Conservation (phyloP, 2,888 invertebrate species). For the Xanthorhoe designata region DNA sequence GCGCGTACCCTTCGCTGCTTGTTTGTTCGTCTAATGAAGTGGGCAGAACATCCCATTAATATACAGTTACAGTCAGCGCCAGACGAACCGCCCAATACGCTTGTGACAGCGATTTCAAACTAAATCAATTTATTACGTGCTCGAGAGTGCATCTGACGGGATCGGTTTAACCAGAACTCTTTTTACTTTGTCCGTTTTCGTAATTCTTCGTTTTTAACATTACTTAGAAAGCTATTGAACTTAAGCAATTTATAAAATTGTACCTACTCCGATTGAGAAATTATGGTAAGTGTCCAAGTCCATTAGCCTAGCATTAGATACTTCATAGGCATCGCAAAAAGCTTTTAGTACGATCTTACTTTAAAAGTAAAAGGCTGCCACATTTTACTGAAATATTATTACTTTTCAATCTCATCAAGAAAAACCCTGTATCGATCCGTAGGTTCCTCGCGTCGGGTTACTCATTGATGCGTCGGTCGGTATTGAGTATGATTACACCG, state of each 20-base stretch:
- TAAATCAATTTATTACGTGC: conserved; percentile 43
- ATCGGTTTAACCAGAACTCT: conserved; percentile 26
- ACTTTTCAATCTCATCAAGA: conserved; percentile 31
- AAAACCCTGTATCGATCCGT: conserved; percentile 41
- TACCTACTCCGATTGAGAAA: conserved; percentile 29
- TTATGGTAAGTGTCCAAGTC: conserved; percentile 41
- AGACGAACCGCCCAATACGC: conserved; percentile 53
- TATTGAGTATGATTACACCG: conserved; percentile 52
- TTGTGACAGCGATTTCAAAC: conserved; percentile 43
- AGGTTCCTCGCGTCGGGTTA: conserved; percentile 53
- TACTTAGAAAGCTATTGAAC: conserved; percentile 6
- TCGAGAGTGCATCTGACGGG: conserved; percentile 36
- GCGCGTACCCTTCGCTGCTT: conserved; percentile 64
- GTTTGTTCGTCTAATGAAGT: conserved; percentile 82
- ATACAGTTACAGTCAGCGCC: conserved; percentile 68
- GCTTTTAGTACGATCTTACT: conserved; percentile 28
- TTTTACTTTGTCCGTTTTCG: conserved; percentile 11
- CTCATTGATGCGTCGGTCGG: conserved; percentile 57
- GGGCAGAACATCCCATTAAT: conserved; percentile 72
- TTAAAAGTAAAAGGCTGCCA: conserved; percentile 26
- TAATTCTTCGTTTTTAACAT: conserved; percentile 13
- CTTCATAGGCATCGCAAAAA: conserved; percentile 33
- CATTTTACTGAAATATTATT: conserved; percentile 22
- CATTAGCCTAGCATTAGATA: conserved; percentile 37
- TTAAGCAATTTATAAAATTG: conserved; percentile 25